Percentiles rank a stretch among this genome's conserved stretches.
phyloP scores from a whole-genome alignment of 2,888 invertebrate genomes.

The Ophioninae sp. region DNA sequence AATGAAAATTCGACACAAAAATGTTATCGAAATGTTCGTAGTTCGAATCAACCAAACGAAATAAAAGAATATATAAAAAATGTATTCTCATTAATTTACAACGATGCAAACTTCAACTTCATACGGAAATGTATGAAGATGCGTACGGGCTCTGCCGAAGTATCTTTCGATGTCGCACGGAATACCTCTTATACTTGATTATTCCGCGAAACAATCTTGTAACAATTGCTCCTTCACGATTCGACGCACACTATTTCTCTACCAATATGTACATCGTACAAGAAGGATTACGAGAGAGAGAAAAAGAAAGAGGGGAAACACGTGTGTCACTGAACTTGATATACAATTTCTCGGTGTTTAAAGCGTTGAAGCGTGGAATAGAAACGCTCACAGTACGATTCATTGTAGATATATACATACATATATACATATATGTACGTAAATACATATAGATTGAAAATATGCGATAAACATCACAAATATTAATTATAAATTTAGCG shows the following conservation, averaged over 20 bases:
- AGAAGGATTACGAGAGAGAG: conserved; percentile 11
- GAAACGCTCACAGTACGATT: conserved; percentile 49
- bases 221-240: conserved; percentile 56
- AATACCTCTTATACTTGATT: conserved; percentile 21
- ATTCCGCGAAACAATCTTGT: conserved; percentile 52
- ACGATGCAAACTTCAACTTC: no score
- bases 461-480: no score
- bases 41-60: no score
- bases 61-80: no score
- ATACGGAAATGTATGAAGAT: neutral
- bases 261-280: conserved; percentile 3
- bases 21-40: no score
- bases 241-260: conserved; percentile 32
- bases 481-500: no score
- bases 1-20: no score
- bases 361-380: conserved; percentile 43
- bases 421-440: neutral
- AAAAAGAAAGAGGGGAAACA: neutral
- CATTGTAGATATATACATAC: neutral
- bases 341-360: conserved; percentile 48
- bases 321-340: conserved; percentile 62
- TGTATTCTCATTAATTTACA: no score
- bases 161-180: neutral
- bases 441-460: neutral
- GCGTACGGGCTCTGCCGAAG: neutral